These are phyloP conservation scores for Calameuta pallipes DNA, from an alignment of 2,888 invertebrate species.

Conservation along the genomic window DNA sequence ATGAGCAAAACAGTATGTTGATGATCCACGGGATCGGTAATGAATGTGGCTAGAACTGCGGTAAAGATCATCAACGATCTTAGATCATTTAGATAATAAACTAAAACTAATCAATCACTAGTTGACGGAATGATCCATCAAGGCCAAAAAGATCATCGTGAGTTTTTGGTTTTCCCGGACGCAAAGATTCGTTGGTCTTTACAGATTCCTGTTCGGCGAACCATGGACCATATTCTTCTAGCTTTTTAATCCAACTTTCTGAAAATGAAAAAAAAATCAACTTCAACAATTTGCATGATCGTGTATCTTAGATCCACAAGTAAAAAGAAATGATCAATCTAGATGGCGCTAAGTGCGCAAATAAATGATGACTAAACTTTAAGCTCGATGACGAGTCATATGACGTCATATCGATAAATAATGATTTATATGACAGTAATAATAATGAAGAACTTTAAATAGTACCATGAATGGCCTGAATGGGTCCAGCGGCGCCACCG, in stretches of 20 bases:
- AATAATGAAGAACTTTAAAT: conserved; percentile 9
- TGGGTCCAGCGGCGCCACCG: conserved; percentile 82
- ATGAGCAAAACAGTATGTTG: not conserved
- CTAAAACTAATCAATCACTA: conserved; percentile 78
- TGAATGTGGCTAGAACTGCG: not conserved
- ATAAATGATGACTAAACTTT: not conserved
- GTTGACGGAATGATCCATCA: conserved; percentile 88
- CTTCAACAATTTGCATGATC: not conserved
- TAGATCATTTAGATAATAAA: not conserved
- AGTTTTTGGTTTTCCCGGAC: conserved; percentile 87
- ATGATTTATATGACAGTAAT: not conserved
- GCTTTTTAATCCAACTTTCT: conserved; percentile 84
- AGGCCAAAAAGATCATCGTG: conserved; percentile 89
- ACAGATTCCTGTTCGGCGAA: conserved; percentile 82
- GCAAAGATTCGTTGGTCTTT: conserved; percentile 82
- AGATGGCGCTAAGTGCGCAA: not conserved
- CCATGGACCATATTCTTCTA: conserved; percentile 83
- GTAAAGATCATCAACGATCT: not conserved
- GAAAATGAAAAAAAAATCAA: conserved; percentile 35
- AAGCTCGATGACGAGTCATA: conserved; percentile 39
- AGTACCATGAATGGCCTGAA: conserved; percentile 78
- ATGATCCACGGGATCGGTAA: not conserved
- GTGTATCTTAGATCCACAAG: not conserved
- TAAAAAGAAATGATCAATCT: not conserved
- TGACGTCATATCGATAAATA: not conserved